Percentiles rank a stretch among this genome's conserved stretches.
These are phyloP conservation scores for Agelastica alni DNA, from an alignment of 2,888 invertebrate species.

Conservation along the genomic window DNA sequence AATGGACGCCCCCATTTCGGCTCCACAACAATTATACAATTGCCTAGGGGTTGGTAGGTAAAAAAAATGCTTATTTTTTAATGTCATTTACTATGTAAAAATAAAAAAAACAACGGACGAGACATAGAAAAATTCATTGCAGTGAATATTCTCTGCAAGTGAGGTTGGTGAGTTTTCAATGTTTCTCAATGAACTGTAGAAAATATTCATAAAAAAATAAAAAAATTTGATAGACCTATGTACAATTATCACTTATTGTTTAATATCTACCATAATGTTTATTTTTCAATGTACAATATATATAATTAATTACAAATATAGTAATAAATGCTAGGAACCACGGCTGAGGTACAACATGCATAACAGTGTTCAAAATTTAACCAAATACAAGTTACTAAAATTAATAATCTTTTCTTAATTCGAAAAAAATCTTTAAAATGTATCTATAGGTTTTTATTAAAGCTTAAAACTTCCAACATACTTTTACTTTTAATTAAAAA, in stretches of 20 bases:
- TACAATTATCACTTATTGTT: slow-evolving; percentile 2
- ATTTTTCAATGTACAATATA: not conserved
- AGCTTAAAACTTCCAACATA: no score
- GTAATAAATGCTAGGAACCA: not conserved
- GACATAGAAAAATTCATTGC: not conserved
- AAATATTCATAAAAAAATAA: not conserved
- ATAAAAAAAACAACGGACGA: slow-evolving; percentile 4
- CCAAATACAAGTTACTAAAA: no score
- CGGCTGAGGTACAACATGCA: not conserved
- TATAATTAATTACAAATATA: not conserved
- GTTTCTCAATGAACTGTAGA: not conserved
- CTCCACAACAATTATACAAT: no score
- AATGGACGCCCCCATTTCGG: no score
- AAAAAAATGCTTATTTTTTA: slow-evolving; percentile 12
- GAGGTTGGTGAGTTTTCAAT: not conserved
- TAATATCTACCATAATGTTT: not conserved
- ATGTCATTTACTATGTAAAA: slow-evolving; percentile 11
- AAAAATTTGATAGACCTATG: not conserved
- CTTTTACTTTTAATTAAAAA: no score
- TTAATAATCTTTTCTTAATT: no score
- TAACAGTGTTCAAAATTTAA: no score
- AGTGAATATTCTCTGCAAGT: not conserved
- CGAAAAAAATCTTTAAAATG: no score
- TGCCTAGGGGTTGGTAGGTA: no score
- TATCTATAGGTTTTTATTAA: no score